Percentiles rank a stretch among this genome's conserved stretches.
Evolutionary conservation across 2,113 vertebrate genomes (phyloP).

Genomic region (Gallinago media): DNA sequence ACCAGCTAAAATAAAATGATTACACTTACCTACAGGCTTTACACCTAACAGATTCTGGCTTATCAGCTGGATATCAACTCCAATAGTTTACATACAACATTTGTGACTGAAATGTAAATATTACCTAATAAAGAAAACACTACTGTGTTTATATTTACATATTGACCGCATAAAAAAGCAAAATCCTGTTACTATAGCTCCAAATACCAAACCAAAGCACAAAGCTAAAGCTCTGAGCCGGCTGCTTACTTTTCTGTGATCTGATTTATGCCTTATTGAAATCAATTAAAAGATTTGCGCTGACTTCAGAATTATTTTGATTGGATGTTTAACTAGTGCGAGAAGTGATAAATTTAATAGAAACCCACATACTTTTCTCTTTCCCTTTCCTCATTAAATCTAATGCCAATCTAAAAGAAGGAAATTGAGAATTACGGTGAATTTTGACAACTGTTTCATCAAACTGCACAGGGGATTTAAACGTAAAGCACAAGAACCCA

Average conservation of each 20-base stretch:
- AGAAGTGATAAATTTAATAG: constrained; percentile 70
- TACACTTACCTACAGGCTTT: not conserved
- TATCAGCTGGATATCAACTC: not conserved
- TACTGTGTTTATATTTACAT: not conserved
- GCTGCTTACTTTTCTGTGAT: constrained; percentile 24
- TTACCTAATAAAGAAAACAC: constrained; percentile 39
- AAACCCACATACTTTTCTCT: constrained; percentile 61
- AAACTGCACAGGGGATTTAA: constrained; percentile 40
- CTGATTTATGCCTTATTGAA: constrained; percentile 57
- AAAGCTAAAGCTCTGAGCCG: constrained; percentile 62
- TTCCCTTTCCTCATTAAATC: constrained; percentile 62
- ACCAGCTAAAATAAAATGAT: not conserved
- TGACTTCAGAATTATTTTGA: constrained; percentile 25
- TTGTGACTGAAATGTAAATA: constrained; percentile 43
- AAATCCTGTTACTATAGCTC: constrained; percentile 67
- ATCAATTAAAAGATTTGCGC: constrained; percentile 57
- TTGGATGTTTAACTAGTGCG: constrained; percentile 46
- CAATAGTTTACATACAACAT: constrained; percentile 1
- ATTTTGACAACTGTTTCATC: constrained; percentile 64
- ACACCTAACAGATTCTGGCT: not conserved
- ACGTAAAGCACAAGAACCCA: constrained; percentile 43
- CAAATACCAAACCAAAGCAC: constrained; percentile 64
- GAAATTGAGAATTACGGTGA: constrained; percentile 67
- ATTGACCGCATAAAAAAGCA: constrained; percentile 36
- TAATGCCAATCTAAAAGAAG: constrained; percentile 67